Conservation (phyloP, 1,140 invertebrate genomes). For the Vollenhovia emeryi region DNA sequence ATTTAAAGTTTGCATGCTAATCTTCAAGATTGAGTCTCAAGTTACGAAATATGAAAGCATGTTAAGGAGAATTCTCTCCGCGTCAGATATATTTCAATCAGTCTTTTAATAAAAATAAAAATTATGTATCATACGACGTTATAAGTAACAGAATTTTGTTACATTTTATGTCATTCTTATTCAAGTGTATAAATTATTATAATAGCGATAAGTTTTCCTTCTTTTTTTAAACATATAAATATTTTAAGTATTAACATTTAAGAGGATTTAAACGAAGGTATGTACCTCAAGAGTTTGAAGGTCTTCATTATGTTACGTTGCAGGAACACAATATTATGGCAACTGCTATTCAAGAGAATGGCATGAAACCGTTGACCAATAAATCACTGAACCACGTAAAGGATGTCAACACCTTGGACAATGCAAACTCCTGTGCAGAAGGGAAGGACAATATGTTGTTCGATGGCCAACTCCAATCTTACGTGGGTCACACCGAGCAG, state of each 20-base stretch:
- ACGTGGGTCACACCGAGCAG: conserved; percentile 68
- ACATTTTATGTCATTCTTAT: conserved; percentile 2
- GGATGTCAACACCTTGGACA: conserved; percentile 84
- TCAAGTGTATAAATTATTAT: background rate
- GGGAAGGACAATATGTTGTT: conserved; percentile 76
- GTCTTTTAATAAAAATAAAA: background rate
- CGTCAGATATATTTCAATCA: background rate
- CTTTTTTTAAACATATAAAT: background rate
- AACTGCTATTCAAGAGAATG: conserved; percentile 91
- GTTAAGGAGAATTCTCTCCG: background rate
- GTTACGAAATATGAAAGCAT: background rate
- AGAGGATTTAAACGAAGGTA: background rate
- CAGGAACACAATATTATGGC: conserved; percentile 87
- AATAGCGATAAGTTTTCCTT: background rate
- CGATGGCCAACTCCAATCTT: conserved; percentile 73
- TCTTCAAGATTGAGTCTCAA: background rate
- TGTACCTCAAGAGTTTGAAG: background rate
- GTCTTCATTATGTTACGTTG: conserved; percentile 55
- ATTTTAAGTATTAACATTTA: background rate
- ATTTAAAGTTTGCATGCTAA: background rate
- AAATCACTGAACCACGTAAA: conserved; percentile 85
- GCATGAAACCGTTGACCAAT: conserved; percentile 88
- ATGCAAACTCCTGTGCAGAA: conserved; percentile 72
- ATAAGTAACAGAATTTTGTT: background rate
- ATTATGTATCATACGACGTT: background rate